phyloP scores from a whole-genome alignment of 2,888 invertebrate genomes.

The Xestobium rufovillosum region DNA sequence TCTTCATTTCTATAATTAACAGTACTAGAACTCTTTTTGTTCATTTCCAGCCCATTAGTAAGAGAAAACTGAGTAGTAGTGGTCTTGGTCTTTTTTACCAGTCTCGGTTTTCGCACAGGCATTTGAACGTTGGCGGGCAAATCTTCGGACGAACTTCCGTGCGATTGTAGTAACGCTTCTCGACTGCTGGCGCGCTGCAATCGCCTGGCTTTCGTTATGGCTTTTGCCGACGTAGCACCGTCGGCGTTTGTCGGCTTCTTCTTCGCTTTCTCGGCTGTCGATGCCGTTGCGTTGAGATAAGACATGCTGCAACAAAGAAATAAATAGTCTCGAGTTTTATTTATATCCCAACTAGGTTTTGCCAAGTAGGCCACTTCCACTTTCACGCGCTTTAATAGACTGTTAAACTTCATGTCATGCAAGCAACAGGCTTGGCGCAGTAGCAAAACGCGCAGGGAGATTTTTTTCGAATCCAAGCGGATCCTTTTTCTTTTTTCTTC shows the following conservation, averaged over 20 bases:
- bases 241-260: slow-evolving; percentile 27
- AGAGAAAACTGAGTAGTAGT: slow-evolving; percentile 32
- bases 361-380: too few species aligned
- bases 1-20: slow-evolving; percentile 19
- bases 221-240: slow-evolving; percentile 24
- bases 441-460: too few species aligned
- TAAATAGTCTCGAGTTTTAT: too few species aligned
- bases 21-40: slow-evolving; percentile 23
- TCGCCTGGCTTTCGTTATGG: slow-evolving; percentile 41
- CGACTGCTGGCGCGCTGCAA: slow-evolving; percentile 47
- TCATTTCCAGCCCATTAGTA: slow-evolving; percentile 33
- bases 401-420: too few species aligned
- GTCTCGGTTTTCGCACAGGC: slow-evolving; percentile 38
- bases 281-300: slow-evolving; percentile 19
- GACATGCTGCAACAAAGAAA: too few species aligned
- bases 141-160: slow-evolving; percentile 49
- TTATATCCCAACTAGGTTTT: too few species aligned
- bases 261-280: slow-evolving; percentile 23
- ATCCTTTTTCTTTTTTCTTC: slow-evolving; percentile 11
- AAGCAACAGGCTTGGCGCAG: too few species aligned
- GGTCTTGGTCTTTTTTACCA: slow-evolving; percentile 39
- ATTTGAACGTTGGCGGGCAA: slow-evolving; percentile 35
- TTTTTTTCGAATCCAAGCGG: too few species aligned
- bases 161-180: slow-evolving; percentile 44
- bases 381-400: too few species aligned